phyloP scores from a whole-genome alignment of 2,113 vertebrate species.

The Lagenorhynchus albirostris region DNA sequence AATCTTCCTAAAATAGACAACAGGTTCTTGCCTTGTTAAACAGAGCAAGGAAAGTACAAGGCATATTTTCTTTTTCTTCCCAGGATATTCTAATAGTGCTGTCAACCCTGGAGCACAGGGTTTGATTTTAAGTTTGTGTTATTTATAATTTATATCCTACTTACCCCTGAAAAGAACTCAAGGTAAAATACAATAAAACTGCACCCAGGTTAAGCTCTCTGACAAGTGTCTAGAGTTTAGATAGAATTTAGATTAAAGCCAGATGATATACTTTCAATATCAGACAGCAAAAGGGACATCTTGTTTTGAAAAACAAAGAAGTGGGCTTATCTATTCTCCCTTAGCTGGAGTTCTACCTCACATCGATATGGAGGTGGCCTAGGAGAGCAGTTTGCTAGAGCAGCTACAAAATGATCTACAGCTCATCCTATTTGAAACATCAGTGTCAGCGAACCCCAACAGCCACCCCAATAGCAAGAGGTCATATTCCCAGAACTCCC shows the following conservation, averaged over 20 bases:
- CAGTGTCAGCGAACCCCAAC: neutral
- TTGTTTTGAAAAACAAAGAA: constrained; percentile 2
- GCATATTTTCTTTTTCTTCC: constrained; percentile 3
- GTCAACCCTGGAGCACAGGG: neutral
- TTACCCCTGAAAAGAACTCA: constrained; percentile 4
- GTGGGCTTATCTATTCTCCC: neutral
- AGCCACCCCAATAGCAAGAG: neutral
- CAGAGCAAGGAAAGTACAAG: constrained; percentile 14
- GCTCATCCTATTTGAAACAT: neutral
- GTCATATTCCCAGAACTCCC: neutral
- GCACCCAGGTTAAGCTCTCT: neutral
- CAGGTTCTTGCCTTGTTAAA: neutral
- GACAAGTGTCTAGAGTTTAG: neutral
- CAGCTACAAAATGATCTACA: neutral
- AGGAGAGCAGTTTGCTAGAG: neutral
- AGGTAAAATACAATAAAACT: constrained; percentile 35
- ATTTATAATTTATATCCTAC: constrained; percentile 28
- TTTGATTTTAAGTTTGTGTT: constrained; percentile 14
- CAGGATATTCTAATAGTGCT: neutral
- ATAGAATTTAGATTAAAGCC: neutral
- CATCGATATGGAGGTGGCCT: neutral
- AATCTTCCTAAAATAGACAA: constrained; percentile 40
- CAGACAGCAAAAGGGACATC: neutral
- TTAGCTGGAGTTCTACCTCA: neutral
- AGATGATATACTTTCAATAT: constrained; percentile 4